Base-by-base conservation (phyloP, 1,140 invertebrate genomes). In the Acromyrmex echinatior region DNA sequence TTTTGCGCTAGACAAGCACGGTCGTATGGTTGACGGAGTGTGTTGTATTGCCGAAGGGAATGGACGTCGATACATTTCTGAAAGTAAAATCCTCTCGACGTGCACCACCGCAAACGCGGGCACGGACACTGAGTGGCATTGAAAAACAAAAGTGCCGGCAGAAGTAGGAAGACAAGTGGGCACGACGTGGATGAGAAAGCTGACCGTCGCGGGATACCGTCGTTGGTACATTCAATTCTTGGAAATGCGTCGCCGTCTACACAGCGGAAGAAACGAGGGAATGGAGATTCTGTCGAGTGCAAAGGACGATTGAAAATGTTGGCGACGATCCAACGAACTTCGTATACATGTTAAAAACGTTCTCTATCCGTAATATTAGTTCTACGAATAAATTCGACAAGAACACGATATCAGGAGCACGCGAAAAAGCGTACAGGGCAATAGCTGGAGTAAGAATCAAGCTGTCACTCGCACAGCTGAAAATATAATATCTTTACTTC, bases 301-400 rank as follows among this genome's bases (percentile, higher is more conserved):
- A 93, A 93, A 92, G 88, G 90, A 84, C 93, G 92, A 94, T 94
- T 93, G 93, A 94, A 94, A 95, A 93, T 76, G 91, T 92, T 94
- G 94, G 93, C 94, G 86, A 60, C 86, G 90, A 80, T 94, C 93
- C 94, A 94, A 94, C 49, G 28, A 82, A 53, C 88, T 89, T 86
- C 89, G 91, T 91, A 86, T 92, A 92, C 90, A 93, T 90, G 91
- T 85, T 92, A 92, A 93, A 90, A 70, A 49, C 53, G 53, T 51
- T 89, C 74, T 56, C 92, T 90, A 87, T 92, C 88, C 89, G 78
- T 92, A 88, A 93, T 92, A 94, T 93, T 92, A 88, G 82, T 90
- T 88, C 62, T 18, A 25, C 76, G 49, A 87, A 84, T 76, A 93
- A 89, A 91, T 89, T 92, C 90, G 88, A 92, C 63, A 77, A 14